These are phyloP conservation scores for Sigmodon hispidus DNA, from an alignment of 2,113 vertebrate genomes.

Conservation along the genomic window DNA sequence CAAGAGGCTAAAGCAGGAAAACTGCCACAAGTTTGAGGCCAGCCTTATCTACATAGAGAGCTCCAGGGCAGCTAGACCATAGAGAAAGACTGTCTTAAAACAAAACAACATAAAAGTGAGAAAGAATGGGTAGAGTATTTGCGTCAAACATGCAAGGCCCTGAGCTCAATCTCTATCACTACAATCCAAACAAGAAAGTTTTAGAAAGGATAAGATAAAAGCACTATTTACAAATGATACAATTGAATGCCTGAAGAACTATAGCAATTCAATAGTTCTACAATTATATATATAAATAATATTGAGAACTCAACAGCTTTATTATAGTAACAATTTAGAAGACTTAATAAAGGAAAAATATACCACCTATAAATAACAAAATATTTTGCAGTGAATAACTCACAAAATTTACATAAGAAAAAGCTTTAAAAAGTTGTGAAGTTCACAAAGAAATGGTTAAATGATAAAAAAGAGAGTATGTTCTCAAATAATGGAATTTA, in stretches of 20 bases:
- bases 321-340: not conserved
- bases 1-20: not conserved
- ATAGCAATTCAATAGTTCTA: not conserved
- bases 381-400: not conserved
- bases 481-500: not conserved
- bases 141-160: not conserved
- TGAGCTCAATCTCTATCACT: not conserved
- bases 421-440: not conserved
- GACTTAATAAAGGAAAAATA: not conserved
- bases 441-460: not conserved
- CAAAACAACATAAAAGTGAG: not conserved
- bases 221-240: not conserved
- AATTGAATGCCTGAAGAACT: not conserved
- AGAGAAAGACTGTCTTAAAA: not conserved
- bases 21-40: not conserved
- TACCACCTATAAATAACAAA: not conserved
- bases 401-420: not conserved
- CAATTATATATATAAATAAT: not conserved
- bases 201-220: conserved; percentile 15
- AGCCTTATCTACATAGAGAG: not conserved
- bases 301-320: not conserved
- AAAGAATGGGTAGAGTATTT: not conserved
- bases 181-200: not conserved
- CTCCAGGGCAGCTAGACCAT: not conserved
- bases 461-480: not conserved